phyloP scores from a whole-genome alignment of 2,113 vertebrate genomes.

The Callorhinus ursinus region DNA sequence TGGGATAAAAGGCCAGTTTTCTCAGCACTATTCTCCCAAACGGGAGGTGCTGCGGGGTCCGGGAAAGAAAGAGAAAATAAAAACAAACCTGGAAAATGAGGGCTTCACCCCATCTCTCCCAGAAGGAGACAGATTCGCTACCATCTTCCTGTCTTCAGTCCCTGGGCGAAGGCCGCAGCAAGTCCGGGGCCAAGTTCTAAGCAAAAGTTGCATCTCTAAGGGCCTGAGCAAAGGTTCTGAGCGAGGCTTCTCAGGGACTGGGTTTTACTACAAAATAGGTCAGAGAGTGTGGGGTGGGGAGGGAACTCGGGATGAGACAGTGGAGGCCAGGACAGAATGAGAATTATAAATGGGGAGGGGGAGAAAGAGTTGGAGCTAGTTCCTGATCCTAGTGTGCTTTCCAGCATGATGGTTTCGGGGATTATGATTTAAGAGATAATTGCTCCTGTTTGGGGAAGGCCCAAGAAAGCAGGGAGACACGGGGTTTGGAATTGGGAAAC shows the following conservation, averaged over 20 bases:
- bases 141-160: not conserved
- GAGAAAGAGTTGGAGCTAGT: not conserved
- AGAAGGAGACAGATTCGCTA: not conserved
- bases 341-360: not conserved
- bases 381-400: not conserved
- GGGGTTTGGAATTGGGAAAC: constrained; percentile 21
- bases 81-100: constrained; percentile 11
- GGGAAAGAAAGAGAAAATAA: not conserved
- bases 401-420: constrained; percentile 18
- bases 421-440: constrained; percentile 26
- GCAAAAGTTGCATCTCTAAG: not conserved
- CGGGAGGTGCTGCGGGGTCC: not conserved
- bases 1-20: not conserved
- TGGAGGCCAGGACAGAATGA: not conserved
- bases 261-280: constrained; percentile 55
- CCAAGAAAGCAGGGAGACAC: constrained; percentile 37
- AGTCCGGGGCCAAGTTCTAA: not conserved
- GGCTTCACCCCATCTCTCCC: not conserved
- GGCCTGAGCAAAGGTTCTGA: not conserved
- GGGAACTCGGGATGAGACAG: not conserved
- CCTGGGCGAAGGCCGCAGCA: not conserved
- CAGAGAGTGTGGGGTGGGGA: not conserved
- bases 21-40: not conserved
- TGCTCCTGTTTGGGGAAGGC: constrained; percentile 46
- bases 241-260: not conserved